Evolutionary conservation across 2,797 vertebrate species (phyloP).

Genomic region (Scyliorhinus canicula): DNA sequence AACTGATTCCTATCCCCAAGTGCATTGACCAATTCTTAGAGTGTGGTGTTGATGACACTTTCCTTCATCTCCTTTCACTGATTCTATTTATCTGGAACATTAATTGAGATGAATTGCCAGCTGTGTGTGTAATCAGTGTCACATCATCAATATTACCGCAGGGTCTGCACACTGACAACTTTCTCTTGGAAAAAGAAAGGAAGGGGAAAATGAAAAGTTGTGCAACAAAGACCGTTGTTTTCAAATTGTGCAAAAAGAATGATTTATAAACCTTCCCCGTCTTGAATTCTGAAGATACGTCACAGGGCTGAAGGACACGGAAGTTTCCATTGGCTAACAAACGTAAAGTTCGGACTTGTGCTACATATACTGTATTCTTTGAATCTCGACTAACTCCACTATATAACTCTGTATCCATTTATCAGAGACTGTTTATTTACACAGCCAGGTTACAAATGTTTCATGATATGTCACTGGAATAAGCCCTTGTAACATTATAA

Average conservation of each 20-base stretch:
- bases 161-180: slow-evolving; percentile 19
- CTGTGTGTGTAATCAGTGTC: slow-evolving; percentile 25
- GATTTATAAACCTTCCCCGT: neutral
- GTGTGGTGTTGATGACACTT: slow-evolving; percentile 38
- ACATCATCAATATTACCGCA: accelerated
- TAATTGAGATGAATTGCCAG: slow-evolving; percentile 39
- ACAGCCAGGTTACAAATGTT: slow-evolving; percentile 16
- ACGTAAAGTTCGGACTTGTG: neutral
- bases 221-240: neutral
- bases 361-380: neutral
- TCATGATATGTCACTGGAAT: neutral
- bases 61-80: neutral
- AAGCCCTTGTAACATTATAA: neutral
- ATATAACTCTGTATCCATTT: neutral
- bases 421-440: neutral
- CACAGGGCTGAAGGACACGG: neutral
- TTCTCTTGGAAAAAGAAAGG: neutral
- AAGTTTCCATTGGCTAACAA: neutral
- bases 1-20: slow-evolving; percentile 19
- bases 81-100: slow-evolving; percentile 32
- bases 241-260: neutral
- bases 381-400: neutral
- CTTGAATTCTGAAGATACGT: neutral
- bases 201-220: neutral
- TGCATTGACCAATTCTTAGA: slow-evolving; percentile 32